Evolutionary conservation across 2,113 vertebrate species (phyloP).

Genomic region (Dromas ardeola): DNA sequence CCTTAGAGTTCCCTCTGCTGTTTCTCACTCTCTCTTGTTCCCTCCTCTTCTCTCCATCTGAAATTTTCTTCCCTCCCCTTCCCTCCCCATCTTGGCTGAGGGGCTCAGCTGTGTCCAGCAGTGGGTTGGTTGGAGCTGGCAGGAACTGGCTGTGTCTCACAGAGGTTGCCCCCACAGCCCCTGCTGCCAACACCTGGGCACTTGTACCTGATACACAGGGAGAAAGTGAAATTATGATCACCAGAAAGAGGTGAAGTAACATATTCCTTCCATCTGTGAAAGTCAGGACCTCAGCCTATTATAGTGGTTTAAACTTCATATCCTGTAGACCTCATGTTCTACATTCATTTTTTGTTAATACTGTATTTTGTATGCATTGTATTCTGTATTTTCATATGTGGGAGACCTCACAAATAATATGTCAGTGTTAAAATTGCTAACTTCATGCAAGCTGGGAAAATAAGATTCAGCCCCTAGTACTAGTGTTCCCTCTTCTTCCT

Average conservation of each 20-base stretch:
- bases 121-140: not conserved
- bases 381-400: not conserved
- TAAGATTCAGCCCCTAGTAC: not conserved
- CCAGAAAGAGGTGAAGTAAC: not conserved
- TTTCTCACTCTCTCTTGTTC: not conserved
- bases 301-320: not conserved
- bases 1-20: not conserved
- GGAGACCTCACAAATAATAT: not conserved
- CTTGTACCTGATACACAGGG: fast-evolving
- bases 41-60: not conserved
- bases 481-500: not conserved
- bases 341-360: not conserved
- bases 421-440: not conserved
- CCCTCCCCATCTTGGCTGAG: not conserved
- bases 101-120: not conserved
- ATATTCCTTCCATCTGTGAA: not conserved
- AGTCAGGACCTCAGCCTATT: not conserved
- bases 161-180: not conserved
- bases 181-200: not conserved
- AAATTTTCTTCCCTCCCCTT: not conserved
- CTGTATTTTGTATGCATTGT: not conserved
- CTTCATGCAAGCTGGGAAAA: not conserved
- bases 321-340: not conserved
- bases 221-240: not conserved
- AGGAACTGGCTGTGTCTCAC: not conserved